phyloP scores from a whole-genome alignment of 2,113 vertebrate genomes.

The Tetrao urogallus region DNA sequence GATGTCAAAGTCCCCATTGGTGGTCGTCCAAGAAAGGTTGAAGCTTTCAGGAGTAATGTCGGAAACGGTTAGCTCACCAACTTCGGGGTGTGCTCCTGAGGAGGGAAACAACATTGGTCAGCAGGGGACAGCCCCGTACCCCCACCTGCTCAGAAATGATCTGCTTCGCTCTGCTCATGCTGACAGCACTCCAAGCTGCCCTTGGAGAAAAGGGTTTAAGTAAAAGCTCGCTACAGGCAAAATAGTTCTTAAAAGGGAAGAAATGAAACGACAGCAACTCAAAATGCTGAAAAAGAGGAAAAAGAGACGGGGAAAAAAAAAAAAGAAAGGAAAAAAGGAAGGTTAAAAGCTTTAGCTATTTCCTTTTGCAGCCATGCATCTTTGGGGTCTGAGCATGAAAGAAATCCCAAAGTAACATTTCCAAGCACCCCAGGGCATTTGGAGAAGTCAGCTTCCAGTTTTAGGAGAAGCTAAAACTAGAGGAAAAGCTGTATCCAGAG shows the following conservation, averaged over 20 bases:
- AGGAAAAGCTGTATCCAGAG: not conserved
- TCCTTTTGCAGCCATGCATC: not conserved
- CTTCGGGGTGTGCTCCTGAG: slow-evolving; percentile 85
- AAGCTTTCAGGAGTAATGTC: slow-evolving; percentile 90
- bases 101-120: slow-evolving; percentile 77
- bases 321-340: not conserved
- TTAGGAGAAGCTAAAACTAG: not conserved
- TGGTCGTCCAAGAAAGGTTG: slow-evolving; percentile 89
- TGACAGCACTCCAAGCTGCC: not conserved
- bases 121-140: not conserved
- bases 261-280: not conserved
- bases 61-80: slow-evolving; percentile 86
- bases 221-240: slow-evolving; percentile 20
- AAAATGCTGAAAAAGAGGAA: not conserved
- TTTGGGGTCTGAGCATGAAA: slow-evolving; percentile 13
- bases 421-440: not conserved
- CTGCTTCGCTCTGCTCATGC: not conserved
- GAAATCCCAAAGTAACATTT: slow-evolving; percentile 18
- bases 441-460: slow-evolving; percentile 6
- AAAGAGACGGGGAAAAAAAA: not conserved
- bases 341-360: not conserved
- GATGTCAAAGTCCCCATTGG: slow-evolving; percentile 81
- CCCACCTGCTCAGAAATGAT: not conserved
- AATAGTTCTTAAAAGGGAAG: not conserved
- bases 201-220: not conserved